Conservation (phyloP, 1,140 invertebrate species). For the Eumeta japonica region DNA sequence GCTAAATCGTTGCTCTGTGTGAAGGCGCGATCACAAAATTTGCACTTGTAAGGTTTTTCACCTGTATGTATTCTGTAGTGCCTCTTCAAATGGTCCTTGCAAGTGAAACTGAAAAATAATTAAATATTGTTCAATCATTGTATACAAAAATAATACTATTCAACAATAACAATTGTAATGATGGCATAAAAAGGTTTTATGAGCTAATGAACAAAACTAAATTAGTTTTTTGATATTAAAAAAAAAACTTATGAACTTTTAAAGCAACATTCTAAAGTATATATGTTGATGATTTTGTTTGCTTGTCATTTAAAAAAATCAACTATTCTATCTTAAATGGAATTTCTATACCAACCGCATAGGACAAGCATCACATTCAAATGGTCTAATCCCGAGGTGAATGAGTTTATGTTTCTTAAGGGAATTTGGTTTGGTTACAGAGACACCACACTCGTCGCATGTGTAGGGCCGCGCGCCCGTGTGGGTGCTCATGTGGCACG, state of each 20-base stretch:
- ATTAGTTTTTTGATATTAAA: no score
- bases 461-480: slow-evolving; percentile 61
- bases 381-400: slow-evolving; percentile 76
- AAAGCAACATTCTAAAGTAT: no score
- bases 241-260: slow-evolving; percentile 1
- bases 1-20: slow-evolving; percentile 56
- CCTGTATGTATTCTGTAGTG: slow-evolving; percentile 71
- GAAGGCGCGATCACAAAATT: slow-evolving; percentile 58
- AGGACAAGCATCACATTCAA: slow-evolving; percentile 76
- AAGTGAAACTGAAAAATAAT: slow-evolving; percentile 39
- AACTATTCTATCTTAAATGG: no score
- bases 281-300: no score
- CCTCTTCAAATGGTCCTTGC: slow-evolving; percentile 57
- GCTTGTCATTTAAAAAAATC: no score
- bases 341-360: no score
- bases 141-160: no score
- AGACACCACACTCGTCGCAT: slow-evolving; percentile 69
- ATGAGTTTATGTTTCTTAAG: slow-evolving; percentile 65
- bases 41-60: slow-evolving; percentile 68
- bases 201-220: no score
- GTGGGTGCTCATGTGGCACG: slow-evolving; percentile 58
- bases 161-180: no score
- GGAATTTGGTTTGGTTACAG: slow-evolving; percentile 69
- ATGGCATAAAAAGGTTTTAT: no score
- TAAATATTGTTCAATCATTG: no score